Evolutionary conservation across 2,888 invertebrate genomes (phyloP).

Genomic region (Chaitophorus viminalis): DNA sequence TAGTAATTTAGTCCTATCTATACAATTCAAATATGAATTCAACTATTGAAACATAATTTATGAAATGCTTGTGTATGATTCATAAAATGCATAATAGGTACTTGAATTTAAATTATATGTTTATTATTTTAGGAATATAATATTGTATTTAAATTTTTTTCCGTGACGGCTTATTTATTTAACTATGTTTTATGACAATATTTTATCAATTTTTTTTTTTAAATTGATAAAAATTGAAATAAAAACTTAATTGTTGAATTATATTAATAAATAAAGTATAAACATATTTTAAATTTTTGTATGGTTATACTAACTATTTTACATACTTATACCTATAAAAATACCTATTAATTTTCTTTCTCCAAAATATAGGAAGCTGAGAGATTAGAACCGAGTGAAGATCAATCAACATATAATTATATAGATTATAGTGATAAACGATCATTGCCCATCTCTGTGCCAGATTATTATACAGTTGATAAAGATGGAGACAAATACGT

Average conservation of each 20-base stretch:
- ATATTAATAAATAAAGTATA: not conserved
- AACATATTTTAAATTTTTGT: not conserved
- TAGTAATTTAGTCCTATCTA: too few species aligned
- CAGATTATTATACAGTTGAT: slow-evolving; percentile 92
- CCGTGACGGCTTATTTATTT: too few species aligned
- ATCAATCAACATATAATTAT: slow-evolving; percentile 80
- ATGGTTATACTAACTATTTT: not conserved
- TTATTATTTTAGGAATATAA: too few species aligned
- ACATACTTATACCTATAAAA: not conserved
- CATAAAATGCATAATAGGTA: too few species aligned
- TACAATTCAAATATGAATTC: too few species aligned
- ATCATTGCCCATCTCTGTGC: slow-evolving; percentile 72
- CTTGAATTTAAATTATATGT: too few species aligned
- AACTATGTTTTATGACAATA: not conserved
- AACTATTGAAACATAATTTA: too few species aligned
- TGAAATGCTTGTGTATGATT: too few species aligned
- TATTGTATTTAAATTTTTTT: too few species aligned
- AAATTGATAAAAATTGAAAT: not conserved
- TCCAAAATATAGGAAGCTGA: slow-evolving; percentile 66
- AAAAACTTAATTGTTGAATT: too few species aligned
- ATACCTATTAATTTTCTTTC: not conserved
- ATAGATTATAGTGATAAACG: slow-evolving; percentile 96
- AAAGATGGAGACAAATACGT: slow-evolving; percentile 90
- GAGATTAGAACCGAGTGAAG: slow-evolving; percentile 75
- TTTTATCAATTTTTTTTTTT: not conserved